Evolutionary conservation across 2,888 invertebrate genomes (phyloP), one percentile per base, ranked within the genome.

Genomic region (Rotaria macrura): DNA sequence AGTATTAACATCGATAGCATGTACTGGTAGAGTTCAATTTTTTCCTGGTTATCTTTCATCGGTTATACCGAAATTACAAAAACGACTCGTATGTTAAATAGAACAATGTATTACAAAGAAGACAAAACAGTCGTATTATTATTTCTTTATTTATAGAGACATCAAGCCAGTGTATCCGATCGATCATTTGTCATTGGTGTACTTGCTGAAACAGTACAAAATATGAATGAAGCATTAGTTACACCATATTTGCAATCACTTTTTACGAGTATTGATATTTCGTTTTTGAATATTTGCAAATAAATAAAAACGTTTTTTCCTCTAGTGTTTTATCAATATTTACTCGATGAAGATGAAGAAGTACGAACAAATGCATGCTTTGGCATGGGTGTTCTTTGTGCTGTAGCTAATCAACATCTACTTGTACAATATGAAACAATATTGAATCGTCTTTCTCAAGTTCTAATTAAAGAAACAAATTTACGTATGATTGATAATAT

Each of bases 281-380:
- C 17, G 2, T n/a, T 14, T 23, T 25, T 0, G 14, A 10, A 43
- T 6, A 79, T 43, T n/a, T 17, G 25, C 25, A 40, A 43, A 43
- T 10, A 40, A 5, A 38, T 7, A 72, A 20, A 12, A 38, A 72
- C 1, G 34, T 92, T 92, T 72, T 90, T 95, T 85, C 92, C 94
- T 87, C 93, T 94, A 5, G 89, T 93, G 20, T 93, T 94, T 89
- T 91, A 94, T 86, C 92, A 90, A 85, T 92, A 93, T 84, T 91
- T 93, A 2, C 91, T 92, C 85, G 94, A 95, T 90, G 89, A 92
- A 0, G 93, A 93, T 88, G 93, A 93, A 84, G 94, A 94, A 90
- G 94, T 94, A 1, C 92, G 95, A 85, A 94, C 94, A 89, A 95
- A 95, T 91, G 92, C 94, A 0, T 93, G 94, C 83, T 95, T 93